These are phyloP conservation scores for Lithosia quadra DNA, from an alignment of 2,888 invertebrate species.

Conservation along the genomic window DNA sequence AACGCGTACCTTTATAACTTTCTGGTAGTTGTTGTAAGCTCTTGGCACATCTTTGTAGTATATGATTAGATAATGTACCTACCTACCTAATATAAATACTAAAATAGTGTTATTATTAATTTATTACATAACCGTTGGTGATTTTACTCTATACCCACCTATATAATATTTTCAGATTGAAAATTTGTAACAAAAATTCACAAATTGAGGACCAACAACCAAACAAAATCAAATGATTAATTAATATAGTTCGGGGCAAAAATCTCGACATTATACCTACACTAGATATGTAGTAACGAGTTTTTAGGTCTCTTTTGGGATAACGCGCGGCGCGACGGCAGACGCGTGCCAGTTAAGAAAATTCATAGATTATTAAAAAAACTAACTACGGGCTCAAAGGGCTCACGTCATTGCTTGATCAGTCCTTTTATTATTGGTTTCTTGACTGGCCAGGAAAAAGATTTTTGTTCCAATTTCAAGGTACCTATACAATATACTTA, in stretches of 20 bases:
- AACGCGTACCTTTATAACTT: constrained; percentile 5
- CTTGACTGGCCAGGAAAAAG: too few species aligned
- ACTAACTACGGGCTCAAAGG: too few species aligned
- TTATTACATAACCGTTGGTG: constrained; percentile 28
- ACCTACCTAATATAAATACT: neutral
- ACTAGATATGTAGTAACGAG: too few species aligned
- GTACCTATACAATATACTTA: constrained; percentile 29
- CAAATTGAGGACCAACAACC: constrained; percentile 37
- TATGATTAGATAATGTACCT: neutral
- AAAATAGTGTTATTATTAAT: constrained; percentile 18
- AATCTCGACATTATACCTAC: too few species aligned
- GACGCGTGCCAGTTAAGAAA: too few species aligned
- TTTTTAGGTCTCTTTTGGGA: too few species aligned
- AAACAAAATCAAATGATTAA: constrained; percentile 20
- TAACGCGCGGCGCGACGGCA: too few species aligned
- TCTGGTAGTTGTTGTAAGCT: neutral
- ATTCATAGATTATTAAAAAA: too few species aligned
- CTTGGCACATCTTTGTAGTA: neutral
- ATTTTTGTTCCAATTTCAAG: too few species aligned
- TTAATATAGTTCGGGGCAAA: too few species aligned
- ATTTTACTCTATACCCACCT: constrained; percentile 31
- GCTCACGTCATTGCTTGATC: too few species aligned
- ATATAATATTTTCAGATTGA: constrained; percentile 37
- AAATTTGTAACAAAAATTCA: constrained; percentile 31
- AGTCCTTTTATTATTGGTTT: too few species aligned